Conservation (phyloP, 2,888 invertebrate genomes). For the Conops quadrifasciatus region DNA sequence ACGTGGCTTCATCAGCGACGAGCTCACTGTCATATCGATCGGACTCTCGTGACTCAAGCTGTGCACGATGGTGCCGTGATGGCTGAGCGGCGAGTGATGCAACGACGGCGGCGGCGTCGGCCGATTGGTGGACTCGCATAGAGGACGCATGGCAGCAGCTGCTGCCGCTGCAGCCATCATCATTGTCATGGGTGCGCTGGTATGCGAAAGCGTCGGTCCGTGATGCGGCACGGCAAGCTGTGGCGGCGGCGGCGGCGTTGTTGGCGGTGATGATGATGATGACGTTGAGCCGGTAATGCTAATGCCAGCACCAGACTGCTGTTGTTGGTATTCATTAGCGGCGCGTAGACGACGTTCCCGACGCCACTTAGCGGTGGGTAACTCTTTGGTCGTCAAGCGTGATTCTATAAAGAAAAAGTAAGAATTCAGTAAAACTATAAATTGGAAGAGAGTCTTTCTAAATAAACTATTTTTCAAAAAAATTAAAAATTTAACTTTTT, state of each 20-base stretch:
- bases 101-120: slow-evolving; percentile 44
- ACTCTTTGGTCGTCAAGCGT: slow-evolving; percentile 69
- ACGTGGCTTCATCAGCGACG: slow-evolving; percentile 58
- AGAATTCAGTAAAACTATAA: too few species aligned
- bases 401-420: slow-evolving; percentile 59
- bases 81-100: slow-evolving; percentile 30
- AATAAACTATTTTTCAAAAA: too few species aligned
- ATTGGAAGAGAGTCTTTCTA: too few species aligned
- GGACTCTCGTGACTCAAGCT: slow-evolving; percentile 58
- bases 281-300: slow-evolving; percentile 42
- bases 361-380: slow-evolving; percentile 77
- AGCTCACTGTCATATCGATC: slow-evolving; percentile 64
- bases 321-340: slow-evolving; percentile 56
- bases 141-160: slow-evolving; percentile 46
- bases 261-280: background rate
- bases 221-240: slow-evolving; percentile 5
- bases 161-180: slow-evolving; percentile 44
- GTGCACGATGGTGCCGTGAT: slow-evolving; percentile 40
- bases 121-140: slow-evolving; percentile 52
- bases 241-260: background rate
- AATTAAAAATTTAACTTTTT: too few species aligned
- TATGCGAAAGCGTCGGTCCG: slow-evolving; percentile 3
- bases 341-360: slow-evolving; percentile 72
- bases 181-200: slow-evolving; percentile 43
- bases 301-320: slow-evolving; percentile 36